These are phyloP conservation scores for Triops longicaudatus DNA, from an alignment of 1,140 invertebrate genomes.

Conservation along the genomic window DNA sequence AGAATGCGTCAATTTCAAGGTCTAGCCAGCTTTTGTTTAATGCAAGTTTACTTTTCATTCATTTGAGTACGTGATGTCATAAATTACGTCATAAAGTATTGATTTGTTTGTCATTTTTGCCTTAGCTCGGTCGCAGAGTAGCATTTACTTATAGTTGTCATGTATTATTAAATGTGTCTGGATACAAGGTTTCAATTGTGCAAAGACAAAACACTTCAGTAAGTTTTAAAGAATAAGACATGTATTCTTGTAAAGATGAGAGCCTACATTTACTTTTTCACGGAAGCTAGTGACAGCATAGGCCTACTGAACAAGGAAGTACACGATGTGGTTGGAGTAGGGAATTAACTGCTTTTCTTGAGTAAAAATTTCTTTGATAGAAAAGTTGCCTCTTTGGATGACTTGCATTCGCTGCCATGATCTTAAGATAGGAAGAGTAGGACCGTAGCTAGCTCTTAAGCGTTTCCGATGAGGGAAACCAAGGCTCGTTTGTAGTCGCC, in stretches of 20 bases:
- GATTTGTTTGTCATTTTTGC: neutral
- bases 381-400: neutral
- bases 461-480: slow-evolving; percentile 33
- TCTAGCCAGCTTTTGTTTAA: neutral
- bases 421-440: neutral
- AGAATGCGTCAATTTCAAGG: neutral
- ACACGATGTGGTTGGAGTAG: neutral
- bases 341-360: too few species aligned
- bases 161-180: neutral
- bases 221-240: neutral
- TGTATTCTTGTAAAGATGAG: neutral
- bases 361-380: too few species aligned
- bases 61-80: neutral
- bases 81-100: neutral
- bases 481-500: slow-evolving; percentile 41
- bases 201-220: neutral
- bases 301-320: neutral
- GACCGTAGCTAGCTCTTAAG: slow-evolving; percentile 22
- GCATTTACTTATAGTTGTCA: neutral
- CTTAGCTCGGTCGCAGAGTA: neutral
- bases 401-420: neutral
- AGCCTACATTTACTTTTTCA: neutral
- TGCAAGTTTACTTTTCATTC: neutral
- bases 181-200: neutral
- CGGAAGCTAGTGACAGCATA: neutral